Evolutionary conservation across 2,113 vertebrate species (phyloP), one percentile per base, ranked within the genome.

Genomic region (Telmatochromis sp.): DNA sequence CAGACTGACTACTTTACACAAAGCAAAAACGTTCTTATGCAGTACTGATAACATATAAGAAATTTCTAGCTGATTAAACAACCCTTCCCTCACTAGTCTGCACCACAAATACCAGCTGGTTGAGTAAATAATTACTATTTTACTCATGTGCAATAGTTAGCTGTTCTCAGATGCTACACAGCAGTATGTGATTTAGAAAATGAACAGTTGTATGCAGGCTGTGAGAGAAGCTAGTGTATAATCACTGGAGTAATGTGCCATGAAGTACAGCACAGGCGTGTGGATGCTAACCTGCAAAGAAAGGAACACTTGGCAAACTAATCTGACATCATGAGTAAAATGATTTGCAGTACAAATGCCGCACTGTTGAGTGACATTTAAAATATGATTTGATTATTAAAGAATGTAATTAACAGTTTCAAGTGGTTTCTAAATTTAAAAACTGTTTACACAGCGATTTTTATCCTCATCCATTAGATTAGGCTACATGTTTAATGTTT

Each of bases 321-420:
- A 73, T 45, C 63, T 68, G 35, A 68, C 13, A 45, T 73, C 37
- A 7, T 15, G 2, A 73, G 21, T 73, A 42, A 0, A 0, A 73
- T 73, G 21, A 73, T 9, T 15, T 73, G 68, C 21, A 73, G 68
- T 26, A 45, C 37, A 73, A 73, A 26, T 73, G 68, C 1, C 1
- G 3, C 37, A 73, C 4, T 45, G 37, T 26, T 73, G 21, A 26
- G 21, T 73, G 37, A 73, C 68, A 73, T 45, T 73, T 73, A 45
- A 73, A 73, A 26, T 73, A 4, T 26, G 13, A 45, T 73, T 45
- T 73, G 13, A 45, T 73, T 73, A 73, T 45, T 45, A 26, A 73
- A 73, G 21, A 73, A 73, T 26, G 0, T 10, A 26, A 26, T 73
- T 42, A 42, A 45, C n/a, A 73, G 65, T 73, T 73, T 73, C 21